Evolutionary conservation across 92 coral and sea anemone species (phyloP).

Genomic region (Chrysogorgia sp.): DNA sequence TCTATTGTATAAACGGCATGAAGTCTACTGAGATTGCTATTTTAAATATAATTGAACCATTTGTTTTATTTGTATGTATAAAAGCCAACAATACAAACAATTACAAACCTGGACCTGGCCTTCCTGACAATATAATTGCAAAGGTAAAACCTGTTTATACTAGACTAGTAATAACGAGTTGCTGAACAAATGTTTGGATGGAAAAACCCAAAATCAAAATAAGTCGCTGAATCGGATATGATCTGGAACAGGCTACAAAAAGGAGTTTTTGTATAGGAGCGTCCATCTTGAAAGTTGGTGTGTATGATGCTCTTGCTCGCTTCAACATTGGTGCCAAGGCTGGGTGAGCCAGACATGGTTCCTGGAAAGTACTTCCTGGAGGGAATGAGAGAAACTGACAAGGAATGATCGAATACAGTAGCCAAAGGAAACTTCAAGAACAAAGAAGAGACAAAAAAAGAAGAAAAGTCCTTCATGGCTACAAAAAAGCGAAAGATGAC

Average conservation of each 20-base stretch:
- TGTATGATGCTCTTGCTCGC: constrained; percentile 54
- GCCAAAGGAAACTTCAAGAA: neutral
- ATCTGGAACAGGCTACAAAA: constrained; percentile 48
- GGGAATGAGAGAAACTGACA: too few species aligned
- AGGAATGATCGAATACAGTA: too few species aligned
- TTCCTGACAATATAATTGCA: constrained; percentile 23
- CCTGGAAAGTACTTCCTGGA: too few species aligned
- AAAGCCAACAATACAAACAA: constrained; percentile 18
- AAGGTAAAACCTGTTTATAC: constrained; percentile 39
- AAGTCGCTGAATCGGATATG: too few species aligned
- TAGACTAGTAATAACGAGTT: constrained; percentile 40
- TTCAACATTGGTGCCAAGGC: constrained; percentile 48
- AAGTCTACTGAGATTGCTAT: too few species aligned
- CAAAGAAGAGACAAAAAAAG: constrained; percentile 13
- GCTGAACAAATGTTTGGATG: constrained; percentile 50
- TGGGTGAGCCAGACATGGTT: too few species aligned
- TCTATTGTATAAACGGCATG: too few species aligned
- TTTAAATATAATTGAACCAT: too few species aligned
- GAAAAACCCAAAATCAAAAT: constrained; percentile 60
- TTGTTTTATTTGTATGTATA: too few species aligned
- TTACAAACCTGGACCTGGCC: constrained; percentile 34
- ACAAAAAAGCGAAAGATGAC: constrained; percentile 33
- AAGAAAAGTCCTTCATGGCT: constrained; percentile 38
- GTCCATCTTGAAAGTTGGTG: constrained; percentile 37
- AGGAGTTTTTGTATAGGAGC: constrained; percentile 47